phyloP scores from a whole-genome alignment of 2,888 invertebrate species.

The Miltochrista miniata region DNA sequence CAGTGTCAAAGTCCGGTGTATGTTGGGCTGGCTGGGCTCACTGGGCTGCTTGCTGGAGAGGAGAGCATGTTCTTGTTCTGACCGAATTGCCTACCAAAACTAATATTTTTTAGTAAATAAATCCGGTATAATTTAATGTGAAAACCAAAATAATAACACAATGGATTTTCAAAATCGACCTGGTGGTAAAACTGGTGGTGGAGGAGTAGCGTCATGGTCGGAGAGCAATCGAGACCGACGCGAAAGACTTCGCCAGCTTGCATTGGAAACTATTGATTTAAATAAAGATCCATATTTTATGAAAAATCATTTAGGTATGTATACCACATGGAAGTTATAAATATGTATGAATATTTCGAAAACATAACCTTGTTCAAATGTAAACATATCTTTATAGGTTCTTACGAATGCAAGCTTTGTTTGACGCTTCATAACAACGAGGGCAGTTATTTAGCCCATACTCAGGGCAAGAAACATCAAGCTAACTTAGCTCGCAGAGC shows the following conservation, averaged over 20 bases:
- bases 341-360: neutral
- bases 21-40: too few relatives aligned
- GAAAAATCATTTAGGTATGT: constrained; percentile 97
- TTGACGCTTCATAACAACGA: constrained; percentile 99
- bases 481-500: constrained; percentile 98
- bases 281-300: constrained; percentile 99
- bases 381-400: constrained; percentile 74
- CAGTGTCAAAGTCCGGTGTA: too few relatives aligned
- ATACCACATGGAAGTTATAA: neutral
- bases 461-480: constrained; percentile 99
- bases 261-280: constrained; percentile 98
- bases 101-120: too few relatives aligned
- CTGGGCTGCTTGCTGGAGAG: too few relatives aligned
- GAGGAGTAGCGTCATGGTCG: constrained; percentile 99
- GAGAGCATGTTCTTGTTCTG: too few relatives aligned
- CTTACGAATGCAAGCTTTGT: constrained; percentile 99
- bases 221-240: constrained; percentile 98
- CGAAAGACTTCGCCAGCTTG: constrained; percentile 97
- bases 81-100: too few relatives aligned
- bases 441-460: constrained; percentile 99
- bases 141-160: constrained; percentile 2
- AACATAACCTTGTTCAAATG: constrained; percentile 16
- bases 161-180: constrained; percentile 99
- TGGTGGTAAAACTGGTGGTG: constrained; percentile 99
- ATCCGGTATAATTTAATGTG: too few relatives aligned